These are phyloP conservation scores for Ardeotis arabs DNA, from an alignment of 2,113 vertebrate species.

Conservation along the genomic window DNA sequence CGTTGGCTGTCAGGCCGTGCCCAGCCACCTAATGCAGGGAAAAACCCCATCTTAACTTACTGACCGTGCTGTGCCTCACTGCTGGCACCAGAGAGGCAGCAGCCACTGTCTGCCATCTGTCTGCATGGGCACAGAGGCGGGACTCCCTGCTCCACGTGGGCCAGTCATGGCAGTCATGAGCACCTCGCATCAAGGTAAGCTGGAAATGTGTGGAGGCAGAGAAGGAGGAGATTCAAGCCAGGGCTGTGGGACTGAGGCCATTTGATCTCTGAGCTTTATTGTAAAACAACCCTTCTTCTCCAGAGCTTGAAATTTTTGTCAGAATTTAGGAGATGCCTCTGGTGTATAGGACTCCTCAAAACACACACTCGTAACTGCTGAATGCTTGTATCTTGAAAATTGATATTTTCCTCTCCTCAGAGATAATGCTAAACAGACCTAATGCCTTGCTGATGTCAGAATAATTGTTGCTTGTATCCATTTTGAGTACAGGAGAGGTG, in stretches of 20 bases:
- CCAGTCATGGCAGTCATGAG: accelerated
- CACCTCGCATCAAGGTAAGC: accelerated
- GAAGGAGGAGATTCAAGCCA: not conserved
- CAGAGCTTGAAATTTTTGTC: not conserved
- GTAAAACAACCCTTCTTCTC: accelerated
- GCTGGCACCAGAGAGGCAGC: too few species aligned
- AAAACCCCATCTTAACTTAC: not conserved
- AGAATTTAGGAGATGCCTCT: not conserved
- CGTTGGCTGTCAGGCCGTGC: not conserved
- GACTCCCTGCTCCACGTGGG: accelerated
- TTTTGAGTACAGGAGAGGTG: not conserved
- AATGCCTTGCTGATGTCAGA: not conserved
- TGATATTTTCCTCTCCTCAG: not conserved
- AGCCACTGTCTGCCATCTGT: accelerated
- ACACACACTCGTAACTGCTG: not conserved
- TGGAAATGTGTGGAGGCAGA: accelerated
- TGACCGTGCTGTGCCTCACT: accelerated
- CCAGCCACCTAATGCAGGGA: not conserved
- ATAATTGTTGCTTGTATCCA: not conserved
- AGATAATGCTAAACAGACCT: not conserved
- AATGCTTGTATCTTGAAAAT: not conserved
- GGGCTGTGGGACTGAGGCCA: not conserved
- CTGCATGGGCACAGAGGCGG: accelerated
- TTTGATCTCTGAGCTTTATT: not conserved
- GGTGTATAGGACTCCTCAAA: accelerated